Base-by-base conservation (phyloP, 2,113 vertebrate genomes). In the Menidia beryllina region DNA sequence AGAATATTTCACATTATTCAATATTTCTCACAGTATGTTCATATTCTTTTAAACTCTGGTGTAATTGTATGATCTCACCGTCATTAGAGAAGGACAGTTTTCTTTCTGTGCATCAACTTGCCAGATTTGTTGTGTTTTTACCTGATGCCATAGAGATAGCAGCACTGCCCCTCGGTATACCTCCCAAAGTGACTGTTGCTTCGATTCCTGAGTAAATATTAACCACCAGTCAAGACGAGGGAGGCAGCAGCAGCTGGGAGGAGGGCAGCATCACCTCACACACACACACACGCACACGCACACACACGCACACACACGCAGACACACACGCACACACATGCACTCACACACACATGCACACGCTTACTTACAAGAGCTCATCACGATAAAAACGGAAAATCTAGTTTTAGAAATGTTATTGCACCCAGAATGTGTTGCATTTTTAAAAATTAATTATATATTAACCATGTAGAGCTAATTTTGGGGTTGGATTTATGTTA, bases 131-230 rank as follows among this genome's bases (percentile, higher is more conserved):
- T 82, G 39, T 88, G 65, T 79, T 87, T 81, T 75, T 54, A 77
- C 61, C 75, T 69, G 82, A 83, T 71, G 68, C 76, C 80, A 77
- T 81, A 82, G 80, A 76, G 77, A 88, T 77, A 79, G 73, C 43
- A 24, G 72, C 34, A 81, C 63, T 71, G 41, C 45, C 26, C 67
- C 54, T 36, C 41, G 7, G 38, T 73, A 45, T 58, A 61, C 81
- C 52, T 69, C 74, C 87, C 82, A 88, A 86, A 89, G 80, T 87
- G 87, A 81, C 83, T 88, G 86, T 87, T 82, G 83, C 91, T 76
- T 88, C 79, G 26, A 87, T 90, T 86, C 78, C 63, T 91, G 85
- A 89, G 91, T 93, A 91, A 93, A 92, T 93, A 93, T 93, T 93
- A 88, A 91, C 88, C 75, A 61, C 56, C 68, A 59, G 76, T 70